Percentiles rank a stretch among this genome's conserved stretches.
Conservation (phyloP, 2,888 invertebrate genomes). For the Hedychridium roseum region DNA sequence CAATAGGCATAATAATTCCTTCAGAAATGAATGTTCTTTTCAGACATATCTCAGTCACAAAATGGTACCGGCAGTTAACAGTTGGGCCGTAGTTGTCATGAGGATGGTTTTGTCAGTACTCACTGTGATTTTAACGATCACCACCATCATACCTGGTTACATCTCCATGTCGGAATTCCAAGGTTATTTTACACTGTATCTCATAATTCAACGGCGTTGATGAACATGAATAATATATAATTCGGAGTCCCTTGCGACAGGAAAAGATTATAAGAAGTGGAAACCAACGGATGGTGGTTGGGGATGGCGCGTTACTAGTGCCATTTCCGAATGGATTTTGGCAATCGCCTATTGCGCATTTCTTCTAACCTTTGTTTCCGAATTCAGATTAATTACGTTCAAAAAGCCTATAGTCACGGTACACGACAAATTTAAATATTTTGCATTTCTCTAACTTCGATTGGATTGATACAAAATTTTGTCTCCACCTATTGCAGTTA, state of each 20-base stretch:
- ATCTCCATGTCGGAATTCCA: slow-evolving; percentile 49
- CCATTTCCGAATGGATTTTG: slow-evolving; percentile 68
- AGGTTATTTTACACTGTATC: slow-evolving; percentile 30
- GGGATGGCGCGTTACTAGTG: slow-evolving; percentile 66
- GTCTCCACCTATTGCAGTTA: slow-evolving; percentile 43
- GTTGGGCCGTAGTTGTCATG: slow-evolving; percentile 44
- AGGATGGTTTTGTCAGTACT: slow-evolving; percentile 45
- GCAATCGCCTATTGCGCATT: slow-evolving; percentile 65
- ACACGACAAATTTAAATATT: slow-evolving; percentile 5
- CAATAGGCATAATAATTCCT: slow-evolving; percentile 3
- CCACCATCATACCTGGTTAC: slow-evolving; percentile 45
- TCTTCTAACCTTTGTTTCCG: slow-evolving; percentile 66
- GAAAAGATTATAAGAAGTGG: slow-evolving; percentile 64
- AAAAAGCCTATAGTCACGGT: slow-evolving; percentile 47
- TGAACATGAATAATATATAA: too few species aligned
- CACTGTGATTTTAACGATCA: slow-evolving; percentile 42
- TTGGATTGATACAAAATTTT: too few species aligned
- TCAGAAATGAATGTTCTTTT: slow-evolving; percentile 13
- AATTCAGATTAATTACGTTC: slow-evolving; percentile 63
- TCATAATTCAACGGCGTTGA: too few species aligned
- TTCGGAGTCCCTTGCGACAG: slow-evolving; percentile 45
- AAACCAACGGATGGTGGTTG: slow-evolving; percentile 66
- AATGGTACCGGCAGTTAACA: slow-evolving; percentile 52
- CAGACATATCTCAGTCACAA: slow-evolving; percentile 56
- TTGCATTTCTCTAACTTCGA: background rate